phyloP scores from a whole-genome alignment of 2,113 vertebrate species.

The Anoura caudifer region DNA sequence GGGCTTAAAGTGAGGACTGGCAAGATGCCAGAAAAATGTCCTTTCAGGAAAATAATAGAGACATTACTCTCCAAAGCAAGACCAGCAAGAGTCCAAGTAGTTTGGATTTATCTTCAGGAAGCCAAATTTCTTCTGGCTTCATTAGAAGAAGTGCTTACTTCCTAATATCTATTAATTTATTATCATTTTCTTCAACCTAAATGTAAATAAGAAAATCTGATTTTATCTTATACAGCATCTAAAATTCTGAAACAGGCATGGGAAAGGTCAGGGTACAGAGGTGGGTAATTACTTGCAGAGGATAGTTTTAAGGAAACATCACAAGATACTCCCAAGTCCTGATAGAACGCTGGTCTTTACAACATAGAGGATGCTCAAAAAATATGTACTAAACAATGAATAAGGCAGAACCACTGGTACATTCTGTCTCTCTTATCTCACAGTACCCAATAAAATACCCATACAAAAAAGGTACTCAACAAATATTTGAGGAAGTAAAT shows the following conservation, averaged over 20 bases:
- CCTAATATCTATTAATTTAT: conserved; percentile 63
- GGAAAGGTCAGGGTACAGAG: not conserved
- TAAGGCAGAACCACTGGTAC: not conserved
- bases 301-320: not conserved
- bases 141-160: conserved; percentile 60
- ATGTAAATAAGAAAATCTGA: not conserved
- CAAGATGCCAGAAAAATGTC: conserved; percentile 65
- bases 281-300: not conserved
- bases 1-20: conserved; percentile 63
- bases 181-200: conserved; percentile 60
- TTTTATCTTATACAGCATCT: not conserved
- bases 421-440: not conserved
- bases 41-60: conserved; percentile 1
- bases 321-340: not conserved
- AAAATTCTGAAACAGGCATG: not conserved
- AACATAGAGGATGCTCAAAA: not conserved
- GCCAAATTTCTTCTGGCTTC: conserved; percentile 53
- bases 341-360: not conserved
- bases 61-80: not conserved
- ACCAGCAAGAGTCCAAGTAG: conserved; percentile 44
- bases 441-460: not conserved
- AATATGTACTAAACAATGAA: not conserved
- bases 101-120: conserved; percentile 11
- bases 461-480: not conserved
- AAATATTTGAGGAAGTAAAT: not conserved